Evolutionary conservation across 2,888 invertebrate species (phyloP).

Genomic region (Oxystoma pomonae): DNA sequence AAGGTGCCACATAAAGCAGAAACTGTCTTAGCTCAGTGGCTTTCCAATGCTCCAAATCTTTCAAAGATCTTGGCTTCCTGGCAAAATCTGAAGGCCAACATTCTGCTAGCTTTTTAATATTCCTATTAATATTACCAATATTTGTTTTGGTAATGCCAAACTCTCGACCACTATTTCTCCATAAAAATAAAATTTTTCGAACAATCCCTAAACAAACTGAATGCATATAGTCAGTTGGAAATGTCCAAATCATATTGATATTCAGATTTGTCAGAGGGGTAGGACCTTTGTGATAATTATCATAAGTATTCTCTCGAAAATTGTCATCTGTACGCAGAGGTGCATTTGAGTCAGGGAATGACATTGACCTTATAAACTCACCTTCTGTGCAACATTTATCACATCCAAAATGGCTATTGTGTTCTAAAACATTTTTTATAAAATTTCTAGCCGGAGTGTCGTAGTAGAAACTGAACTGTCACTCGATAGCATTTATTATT

Average conservation of each 20-base stretch:
- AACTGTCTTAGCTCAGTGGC: slow-evolving; percentile 30
- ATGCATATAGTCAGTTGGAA: slow-evolving; percentile 20
- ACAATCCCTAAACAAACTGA: slow-evolving; percentile 14
- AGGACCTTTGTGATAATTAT: slow-evolving; percentile 15
- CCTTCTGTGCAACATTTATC: not conserved
- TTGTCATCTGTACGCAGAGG: slow-evolving; percentile 11
- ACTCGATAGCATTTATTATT: not conserved
- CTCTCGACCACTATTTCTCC: slow-evolving; percentile 2
- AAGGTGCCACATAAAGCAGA: too few relatives aligned
- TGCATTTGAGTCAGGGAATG: not conserved
- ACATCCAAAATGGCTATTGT: not conserved
- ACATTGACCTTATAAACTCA: not conserved
- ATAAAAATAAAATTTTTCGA: slow-evolving; percentile 11
- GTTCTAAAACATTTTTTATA: not conserved
- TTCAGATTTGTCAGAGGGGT: slow-evolving; percentile 12
- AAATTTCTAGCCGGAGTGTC: not conserved
- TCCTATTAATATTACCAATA: not conserved
- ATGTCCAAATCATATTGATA: slow-evolving; percentile 13
- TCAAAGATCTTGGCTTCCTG: slow-evolving; percentile 28
- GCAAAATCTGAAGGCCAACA: slow-evolving; percentile 31
- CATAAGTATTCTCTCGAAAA: slow-evolving; percentile 9
- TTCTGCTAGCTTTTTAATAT: not conserved
- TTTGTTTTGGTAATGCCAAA: not conserved
- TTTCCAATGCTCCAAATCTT: slow-evolving; percentile 28
- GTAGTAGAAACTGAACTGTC: not conserved